A percentile compares a stretch with the other conserved stretches of the same genome.
These are phyloP conservation scores for Agapostemon virescens DNA, from an alignment of 2,888 invertebrate genomes.

Conservation along the genomic window DNA sequence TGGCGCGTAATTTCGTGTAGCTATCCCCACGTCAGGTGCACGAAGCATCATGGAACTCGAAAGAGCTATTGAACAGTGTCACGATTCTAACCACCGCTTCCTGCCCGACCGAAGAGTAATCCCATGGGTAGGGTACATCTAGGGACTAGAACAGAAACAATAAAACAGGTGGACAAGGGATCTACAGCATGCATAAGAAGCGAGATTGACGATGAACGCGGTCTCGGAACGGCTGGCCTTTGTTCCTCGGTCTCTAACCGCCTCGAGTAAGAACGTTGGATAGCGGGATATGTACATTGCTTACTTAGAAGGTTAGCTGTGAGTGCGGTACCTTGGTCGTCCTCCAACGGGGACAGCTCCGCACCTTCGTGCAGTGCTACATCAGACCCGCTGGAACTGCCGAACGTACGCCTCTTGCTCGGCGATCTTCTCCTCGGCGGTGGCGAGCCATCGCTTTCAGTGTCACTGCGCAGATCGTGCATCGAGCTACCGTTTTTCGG, in stretches of 20 bases:
- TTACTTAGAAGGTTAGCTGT: conserved; percentile 80
- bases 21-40: too few species aligned
- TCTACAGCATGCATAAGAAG: conserved; percentile 22
- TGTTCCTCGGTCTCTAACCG: background rate
- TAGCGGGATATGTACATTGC: conserved; percentile 79
- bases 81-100: background rate
- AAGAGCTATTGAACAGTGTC: background rate
- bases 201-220: conserved; percentile 36
- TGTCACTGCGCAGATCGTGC: conserved; percentile 77
- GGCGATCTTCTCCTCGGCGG: conserved; percentile 75
- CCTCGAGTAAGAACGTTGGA: conserved; percentile 43
- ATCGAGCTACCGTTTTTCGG: conserved; percentile 74
- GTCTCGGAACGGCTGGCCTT: conserved; percentile 2
- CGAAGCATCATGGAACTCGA: background rate
- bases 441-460: conserved; percentile 78
- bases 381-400: conserved; percentile 85
- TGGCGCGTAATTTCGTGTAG: too few species aligned
- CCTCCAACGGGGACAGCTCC: conserved; percentile 83
- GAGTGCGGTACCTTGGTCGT: conserved; percentile 84
- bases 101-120: background rate
- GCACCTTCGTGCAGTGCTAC: conserved; percentile 85
- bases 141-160: background rate
- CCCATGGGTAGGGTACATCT: background rate
- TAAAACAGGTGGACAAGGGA: background rate
- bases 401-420: conserved; percentile 81